Base-by-base conservation (phyloP, 2,888 invertebrate species). In the Trichopoda pennipes region DNA sequence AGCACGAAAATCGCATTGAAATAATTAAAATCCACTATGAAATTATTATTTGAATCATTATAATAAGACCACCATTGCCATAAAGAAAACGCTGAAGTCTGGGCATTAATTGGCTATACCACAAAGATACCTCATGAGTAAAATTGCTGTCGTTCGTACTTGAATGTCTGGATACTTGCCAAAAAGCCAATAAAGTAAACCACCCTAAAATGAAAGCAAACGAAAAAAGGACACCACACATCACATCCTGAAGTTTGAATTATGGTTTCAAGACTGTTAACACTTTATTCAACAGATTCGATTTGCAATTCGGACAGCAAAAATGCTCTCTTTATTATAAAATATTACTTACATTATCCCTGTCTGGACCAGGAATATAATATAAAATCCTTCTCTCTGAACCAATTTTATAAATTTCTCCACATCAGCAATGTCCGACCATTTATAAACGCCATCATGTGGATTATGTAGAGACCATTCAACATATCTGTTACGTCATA, bases 401-500 rank as follows among this genome's bases (percentile, higher is more conserved):
- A 97, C 98, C 9, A 93, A 91, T 86, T 93, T 91, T 14, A 97
- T 91, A 88, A 96, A 97, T 58, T 92, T 90, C 3, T 92, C 93
- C 82, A 97, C 92, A 88, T 96, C 94, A 17, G 94, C 95, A 38
- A 94, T 93, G 0, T 93, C 94, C 4, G 93, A 89, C 86, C 94
- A 95, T 64, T 93, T 92, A 87, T 94, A 96, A 42, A 91, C 90
- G 0, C 94, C 94, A 94, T 94, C 88, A 93, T 92, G 9, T 94
- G 95, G 95, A 91, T 98, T 96, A 89, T 98, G 98, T 49, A 94
- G 92, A 85, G 96, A 96, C 98, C 98, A 95, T 89, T 97, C 96
- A 0, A 98, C 94, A 89, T 98, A 44, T 2, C 44, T 44, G 2
- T 16, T 16, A 16, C 4, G 2, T 44, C 12, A 44, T 44, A 10